Percentiles rank a stretch among this genome's conserved stretches.
Conservation (phyloP, 2,797 vertebrate genomes). For the Chelon auratus region DNA sequence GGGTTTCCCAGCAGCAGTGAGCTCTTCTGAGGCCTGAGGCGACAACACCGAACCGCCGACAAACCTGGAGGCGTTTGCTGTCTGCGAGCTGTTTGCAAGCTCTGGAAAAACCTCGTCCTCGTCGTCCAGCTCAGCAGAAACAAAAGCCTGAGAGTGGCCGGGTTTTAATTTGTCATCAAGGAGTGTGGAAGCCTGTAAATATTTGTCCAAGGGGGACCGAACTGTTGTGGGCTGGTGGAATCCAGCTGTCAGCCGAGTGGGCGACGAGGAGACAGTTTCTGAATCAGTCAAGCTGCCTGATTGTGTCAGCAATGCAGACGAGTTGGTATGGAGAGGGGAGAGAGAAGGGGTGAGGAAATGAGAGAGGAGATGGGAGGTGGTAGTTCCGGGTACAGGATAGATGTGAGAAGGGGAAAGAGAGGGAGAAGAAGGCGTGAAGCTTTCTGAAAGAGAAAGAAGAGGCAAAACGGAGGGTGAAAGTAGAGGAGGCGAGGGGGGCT, state of each 20-base stretch:
- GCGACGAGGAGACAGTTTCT: conserved; percentile 29
- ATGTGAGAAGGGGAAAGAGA: conserved; percentile 8
- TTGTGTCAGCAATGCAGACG: conserved; percentile 8
- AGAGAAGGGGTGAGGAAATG: conserved; percentile 13
- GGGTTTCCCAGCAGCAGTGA: conserved; percentile 7
- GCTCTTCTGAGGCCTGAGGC: background rate
- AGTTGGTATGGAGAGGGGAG: conserved; percentile 12
- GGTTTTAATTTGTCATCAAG: background rate
- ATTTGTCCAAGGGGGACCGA: conserved; percentile 1
- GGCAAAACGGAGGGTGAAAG: background rate
- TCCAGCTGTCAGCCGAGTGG: conserved; percentile 39
- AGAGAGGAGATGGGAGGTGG: background rate
- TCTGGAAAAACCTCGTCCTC: conserved; percentile 10
- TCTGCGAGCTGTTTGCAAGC: conserved; percentile 8
- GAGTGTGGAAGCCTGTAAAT: conserved; percentile 5
- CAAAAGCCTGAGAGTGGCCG: background rate
- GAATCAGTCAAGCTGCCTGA: conserved; percentile 28
- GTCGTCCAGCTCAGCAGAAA: background rate
- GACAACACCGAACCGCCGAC: background rate
- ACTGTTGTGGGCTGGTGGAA: conserved; percentile 46
- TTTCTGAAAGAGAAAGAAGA: conserved; percentile 5
- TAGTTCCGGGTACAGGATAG: background rate
- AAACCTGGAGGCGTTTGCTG: background rate
- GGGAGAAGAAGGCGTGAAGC: conserved; percentile 7
- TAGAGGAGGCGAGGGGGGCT: background rate